Conservation (phyloP, 2,113 vertebrate species). For the Turdus rufiventris region DNA sequence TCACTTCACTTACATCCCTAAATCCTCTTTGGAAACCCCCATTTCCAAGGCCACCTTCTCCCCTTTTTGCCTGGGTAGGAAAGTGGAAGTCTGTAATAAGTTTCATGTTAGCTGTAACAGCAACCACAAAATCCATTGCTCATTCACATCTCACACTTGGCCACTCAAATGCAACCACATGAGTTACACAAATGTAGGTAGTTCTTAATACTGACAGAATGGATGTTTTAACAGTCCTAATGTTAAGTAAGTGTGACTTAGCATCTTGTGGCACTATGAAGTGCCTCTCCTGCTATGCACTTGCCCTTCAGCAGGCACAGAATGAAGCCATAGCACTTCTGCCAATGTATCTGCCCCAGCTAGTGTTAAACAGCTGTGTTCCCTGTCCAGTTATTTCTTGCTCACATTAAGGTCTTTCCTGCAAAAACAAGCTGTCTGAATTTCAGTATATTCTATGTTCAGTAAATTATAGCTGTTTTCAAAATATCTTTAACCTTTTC, state of each 20-base stretch:
- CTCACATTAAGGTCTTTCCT: not conserved
- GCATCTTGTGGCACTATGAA: accelerated
- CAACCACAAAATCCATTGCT: not conserved
- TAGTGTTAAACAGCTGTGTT: not conserved
- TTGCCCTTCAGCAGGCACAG: accelerated
- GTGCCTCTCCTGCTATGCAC: not conserved
- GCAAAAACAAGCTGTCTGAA: not conserved
- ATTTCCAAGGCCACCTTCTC: not conserved
- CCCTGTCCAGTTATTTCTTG: not conserved
- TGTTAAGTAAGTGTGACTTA: not conserved
- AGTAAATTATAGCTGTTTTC: not conserved
- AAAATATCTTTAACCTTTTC: slow-evolving; percentile 1
- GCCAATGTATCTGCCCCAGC: accelerated
- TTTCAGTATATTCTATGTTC: not conserved
- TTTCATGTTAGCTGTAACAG: not conserved
- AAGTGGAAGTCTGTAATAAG: not conserved
- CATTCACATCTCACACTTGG: not conserved
- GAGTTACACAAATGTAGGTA: not conserved
- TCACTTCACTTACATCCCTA: not conserved
- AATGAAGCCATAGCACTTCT: not conserved
- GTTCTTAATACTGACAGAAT: not conserved
- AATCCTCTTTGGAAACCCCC: not conserved
- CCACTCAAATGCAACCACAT: not conserved
- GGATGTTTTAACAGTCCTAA: not conserved
- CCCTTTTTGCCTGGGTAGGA: not conserved